Percentiles rank a stretch among this genome's conserved stretches.
Evolutionary conservation across 1,140 invertebrate species (phyloP).

Genomic region (Rhizoglyphus robini): DNA sequence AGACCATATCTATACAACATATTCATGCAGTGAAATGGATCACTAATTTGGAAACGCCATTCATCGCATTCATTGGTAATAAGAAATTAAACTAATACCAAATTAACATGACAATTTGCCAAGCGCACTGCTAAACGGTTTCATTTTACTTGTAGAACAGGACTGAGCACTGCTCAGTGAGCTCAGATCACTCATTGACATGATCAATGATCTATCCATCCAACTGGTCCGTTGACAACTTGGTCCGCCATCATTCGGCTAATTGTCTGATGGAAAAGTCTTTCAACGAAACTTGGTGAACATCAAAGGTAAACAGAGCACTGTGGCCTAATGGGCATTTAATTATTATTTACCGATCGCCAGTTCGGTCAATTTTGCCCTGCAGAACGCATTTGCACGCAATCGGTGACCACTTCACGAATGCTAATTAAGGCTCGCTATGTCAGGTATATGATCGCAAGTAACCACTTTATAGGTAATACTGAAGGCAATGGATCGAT

Average conservation of each 20-base stretch:
- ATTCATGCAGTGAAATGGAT: background rate
- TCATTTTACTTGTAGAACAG: no score
- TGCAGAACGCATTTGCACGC: conserved; percentile 1
- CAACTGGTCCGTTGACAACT: no score
- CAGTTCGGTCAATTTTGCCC: background rate
- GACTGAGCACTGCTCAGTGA: no score
- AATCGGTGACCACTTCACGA: background rate
- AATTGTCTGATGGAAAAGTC: no score
- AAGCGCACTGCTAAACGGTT: no score
- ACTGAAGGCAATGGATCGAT: no score
- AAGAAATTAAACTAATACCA: background rate
- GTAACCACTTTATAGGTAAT: background rate
- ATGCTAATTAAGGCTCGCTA: background rate
- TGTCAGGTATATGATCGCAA: background rate
- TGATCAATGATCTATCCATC: no score
- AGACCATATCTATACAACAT: background rate
- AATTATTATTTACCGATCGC: conserved; percentile 9
- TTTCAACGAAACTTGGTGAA: no score
- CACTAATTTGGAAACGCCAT: background rate
- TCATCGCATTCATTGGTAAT: background rate
- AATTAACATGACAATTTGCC: conserved; percentile 4
- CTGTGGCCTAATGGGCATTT: conserved; percentile 6
- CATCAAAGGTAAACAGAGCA: no score
- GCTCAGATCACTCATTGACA: no score
- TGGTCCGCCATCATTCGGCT: no score